Evolutionary conservation across 1,140 invertebrate species (phyloP), one percentile per base, ranked within the genome.

Genomic region (Pseudachorutes palmiensis): DNA sequence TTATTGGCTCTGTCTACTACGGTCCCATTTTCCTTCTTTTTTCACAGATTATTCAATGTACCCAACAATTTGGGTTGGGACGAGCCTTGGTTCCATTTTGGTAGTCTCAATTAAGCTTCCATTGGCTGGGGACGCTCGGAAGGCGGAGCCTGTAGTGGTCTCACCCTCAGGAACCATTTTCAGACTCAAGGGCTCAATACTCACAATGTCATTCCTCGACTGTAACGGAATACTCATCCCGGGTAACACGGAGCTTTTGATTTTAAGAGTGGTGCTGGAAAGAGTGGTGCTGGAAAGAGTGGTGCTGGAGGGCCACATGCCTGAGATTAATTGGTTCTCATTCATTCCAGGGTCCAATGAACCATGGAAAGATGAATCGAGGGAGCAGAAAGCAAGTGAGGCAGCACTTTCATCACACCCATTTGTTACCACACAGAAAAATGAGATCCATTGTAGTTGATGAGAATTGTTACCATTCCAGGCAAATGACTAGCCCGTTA

Each of bases 41-140:
- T 45, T 76, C 78, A 33, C 78, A 94, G 92, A 94, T 82, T 85
- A 87, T 80, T 80, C 81, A 78, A 80, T 82, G 79, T 81, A 85
- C 77, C 92, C 94, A 71, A 95, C 92, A 73, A 80, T 97, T 71
- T 98, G 94, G 94, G 88, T 97, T 74, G 94, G 94, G 74, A 97
- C 94, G 66, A 95, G 91, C 80, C 82, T 93, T 74, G 95, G 95
- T 73, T 96, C 94, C 57, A 90, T 97, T 76, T 83, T 97, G 75
- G 92, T 92, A 60, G 41, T 68, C 51, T 19, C 67, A 41, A 29
- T 69, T 24, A 90, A 85, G 77, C 83, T 94, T 75, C 92, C 93
- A 66, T 84, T 88, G 70, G 79, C 85, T 67, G 87, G 88, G 75
- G 88, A 91, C 74, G 77, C 80, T 65, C 81, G 94, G 76, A 84